Evolutionary conservation across 1,140 invertebrate species (phyloP).

Genomic region (Euschistus heros): DNA sequence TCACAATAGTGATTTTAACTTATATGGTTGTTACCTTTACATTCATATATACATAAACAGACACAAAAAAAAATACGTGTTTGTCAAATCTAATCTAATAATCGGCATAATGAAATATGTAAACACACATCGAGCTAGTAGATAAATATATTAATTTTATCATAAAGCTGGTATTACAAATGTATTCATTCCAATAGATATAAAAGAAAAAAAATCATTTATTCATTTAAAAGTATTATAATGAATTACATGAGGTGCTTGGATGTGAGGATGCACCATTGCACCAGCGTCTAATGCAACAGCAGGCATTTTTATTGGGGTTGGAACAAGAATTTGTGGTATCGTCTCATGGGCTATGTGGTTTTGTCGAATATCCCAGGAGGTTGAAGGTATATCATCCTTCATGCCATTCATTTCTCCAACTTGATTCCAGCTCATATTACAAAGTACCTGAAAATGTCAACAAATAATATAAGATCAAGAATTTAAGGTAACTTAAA

Average conservation of each 20-base stretch:
- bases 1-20: no score
- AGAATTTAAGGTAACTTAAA: background rate
- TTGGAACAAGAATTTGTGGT: slow-evolving; percentile 41
- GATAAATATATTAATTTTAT: slow-evolving; percentile 18
- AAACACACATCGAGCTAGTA: slow-evolving; percentile 9
- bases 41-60: no score
- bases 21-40: no score
- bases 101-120: background rate
- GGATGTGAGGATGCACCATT: slow-evolving; percentile 33
- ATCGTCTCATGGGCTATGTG: slow-evolving; percentile 34
- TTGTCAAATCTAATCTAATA: no score
- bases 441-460: slow-evolving; percentile 5
- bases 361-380: slow-evolving; percentile 39
- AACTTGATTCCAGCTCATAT: slow-evolving; percentile 21
- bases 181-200: slow-evolving; percentile 1
- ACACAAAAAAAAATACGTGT: no score
- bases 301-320: slow-evolving; percentile 42
- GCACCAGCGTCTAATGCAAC: slow-evolving; percentile 34
- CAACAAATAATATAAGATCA: background rate
- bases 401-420: slow-evolving; percentile 37
- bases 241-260: slow-evolving; percentile 39
- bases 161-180: background rate
- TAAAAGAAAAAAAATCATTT: slow-evolving; percentile 6
- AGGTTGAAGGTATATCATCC: slow-evolving; percentile 38
- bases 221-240: slow-evolving; percentile 4